Evolutionary conservation across 2,888 invertebrate genomes (phyloP).

Genomic region (Maniola hyperantus): DNA sequence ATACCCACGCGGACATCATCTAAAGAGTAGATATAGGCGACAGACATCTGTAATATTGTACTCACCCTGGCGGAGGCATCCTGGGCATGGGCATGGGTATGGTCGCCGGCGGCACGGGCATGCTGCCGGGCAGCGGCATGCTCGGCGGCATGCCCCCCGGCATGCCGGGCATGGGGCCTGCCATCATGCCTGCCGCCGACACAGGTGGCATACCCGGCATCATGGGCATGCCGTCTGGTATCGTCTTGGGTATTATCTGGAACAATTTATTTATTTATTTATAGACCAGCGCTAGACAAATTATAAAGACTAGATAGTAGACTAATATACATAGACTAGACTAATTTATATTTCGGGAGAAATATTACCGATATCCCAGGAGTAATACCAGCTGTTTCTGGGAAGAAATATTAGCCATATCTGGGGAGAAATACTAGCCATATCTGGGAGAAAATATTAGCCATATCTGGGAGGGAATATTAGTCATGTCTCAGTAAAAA

Average conservation of each 20-base stretch:
- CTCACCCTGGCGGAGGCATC: conserved; percentile 67
- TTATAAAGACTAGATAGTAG: too few relatives aligned
- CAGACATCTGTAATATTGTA: background rate
- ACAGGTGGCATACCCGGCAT: conserved; percentile 46
- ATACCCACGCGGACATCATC: too few relatives aligned
- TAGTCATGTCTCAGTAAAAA: background rate
- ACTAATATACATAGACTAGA: too few relatives aligned
- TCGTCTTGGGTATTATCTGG: conserved; percentile 69
- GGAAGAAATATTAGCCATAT: background rate
- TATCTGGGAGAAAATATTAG: background rate
- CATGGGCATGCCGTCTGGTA: conserved; percentile 60
- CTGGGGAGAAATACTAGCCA: background rate
- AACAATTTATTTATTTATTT: too few relatives aligned
- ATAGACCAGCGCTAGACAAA: too few relatives aligned
- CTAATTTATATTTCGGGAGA: background rate
- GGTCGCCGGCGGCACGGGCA: conserved; percentile 39
- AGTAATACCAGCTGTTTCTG: background rate
- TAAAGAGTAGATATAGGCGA: too few relatives aligned
- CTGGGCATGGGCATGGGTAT: conserved; percentile 51
- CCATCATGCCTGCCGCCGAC: conserved; percentile 34
- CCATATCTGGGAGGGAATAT: background rate
- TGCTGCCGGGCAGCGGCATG: conserved; percentile 36
- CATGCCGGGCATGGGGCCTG: conserved; percentile 29
- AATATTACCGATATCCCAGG: too few relatives aligned
- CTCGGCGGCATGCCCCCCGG: conserved; percentile 42